Percentiles rank a stretch among this genome's conserved stretches.
These are phyloP conservation scores for Drosophila auraria DNA, from an alignment of 1,140 invertebrate species.

Conservation along the genomic window DNA sequence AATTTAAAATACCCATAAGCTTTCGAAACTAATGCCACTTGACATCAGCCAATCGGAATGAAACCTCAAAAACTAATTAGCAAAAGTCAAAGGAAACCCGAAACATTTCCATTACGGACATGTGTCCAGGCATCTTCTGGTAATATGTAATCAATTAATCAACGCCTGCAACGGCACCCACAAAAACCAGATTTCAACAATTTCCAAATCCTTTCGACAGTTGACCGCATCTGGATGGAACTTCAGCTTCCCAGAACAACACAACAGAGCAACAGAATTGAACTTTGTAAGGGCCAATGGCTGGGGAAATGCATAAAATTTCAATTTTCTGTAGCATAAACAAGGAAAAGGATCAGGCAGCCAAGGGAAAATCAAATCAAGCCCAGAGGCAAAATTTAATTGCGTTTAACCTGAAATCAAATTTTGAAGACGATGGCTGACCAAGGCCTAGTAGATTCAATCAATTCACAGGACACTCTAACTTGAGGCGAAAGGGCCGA, in stretches of 20 bases:
- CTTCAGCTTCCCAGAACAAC: conserved; percentile 35
- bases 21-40: conserved; percentile 23
- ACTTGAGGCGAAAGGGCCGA: conserved; percentile 48
- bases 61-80: conserved; percentile 77
- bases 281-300: conserved; percentile 10
- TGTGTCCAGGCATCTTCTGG: conserved; percentile 22
- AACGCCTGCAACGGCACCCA: conserved; percentile 52
- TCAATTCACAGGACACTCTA: conserved; percentile 54
- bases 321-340: conserved; percentile 71
- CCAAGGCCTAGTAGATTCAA: conserved; percentile 68
- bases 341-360: conserved; percentile 26
- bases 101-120: conserved; percentile 25
- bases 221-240: conserved; percentile 52
- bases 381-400: conserved; percentile 75
- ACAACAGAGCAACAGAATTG: conserved; percentile 2
- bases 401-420: conserved; percentile 81
- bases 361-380: conserved; percentile 65
- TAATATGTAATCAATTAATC: conserved; percentile 67
- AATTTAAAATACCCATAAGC: neutral
- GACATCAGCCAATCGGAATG: conserved; percentile 17
- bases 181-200: conserved; percentile 58
- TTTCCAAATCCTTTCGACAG: conserved; percentile 71
- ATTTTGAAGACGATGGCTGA: conserved; percentile 57
- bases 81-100: conserved; percentile 42
- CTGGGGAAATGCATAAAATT: conserved; percentile 67